phyloP scores from a whole-genome alignment of 2,797 vertebrate species.

The Prionace glauca region DNA sequence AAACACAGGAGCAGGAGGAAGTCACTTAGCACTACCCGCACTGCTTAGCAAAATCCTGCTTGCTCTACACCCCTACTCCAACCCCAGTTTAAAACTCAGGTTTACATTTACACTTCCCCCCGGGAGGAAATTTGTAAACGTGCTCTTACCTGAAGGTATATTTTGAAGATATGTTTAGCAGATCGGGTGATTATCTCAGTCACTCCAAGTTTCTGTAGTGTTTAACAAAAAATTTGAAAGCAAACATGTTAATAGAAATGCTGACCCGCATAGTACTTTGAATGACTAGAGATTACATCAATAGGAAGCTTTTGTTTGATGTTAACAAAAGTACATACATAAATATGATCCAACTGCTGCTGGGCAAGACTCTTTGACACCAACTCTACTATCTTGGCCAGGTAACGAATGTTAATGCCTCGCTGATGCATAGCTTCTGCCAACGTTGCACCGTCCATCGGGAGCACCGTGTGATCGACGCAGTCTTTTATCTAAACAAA shows the following conservation, averaged over 20 bases:
- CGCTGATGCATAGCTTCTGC: conserved; percentile 89
- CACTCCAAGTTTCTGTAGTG: conserved; percentile 84
- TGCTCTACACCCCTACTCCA: background rate
- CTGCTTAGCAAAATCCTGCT: background rate
- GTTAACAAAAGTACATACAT: conserved; percentile 62
- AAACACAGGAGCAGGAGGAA: background rate
- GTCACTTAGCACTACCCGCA: background rate
- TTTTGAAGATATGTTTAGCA: conserved; percentile 97
- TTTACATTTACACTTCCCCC: background rate
- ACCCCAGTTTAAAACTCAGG: background rate
- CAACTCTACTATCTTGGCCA: conserved; percentile 81
- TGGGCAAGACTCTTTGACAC: conserved; percentile 75
- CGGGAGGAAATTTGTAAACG: background rate
- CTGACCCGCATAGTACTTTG: background rate
- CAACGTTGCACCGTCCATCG: conserved; percentile 88
- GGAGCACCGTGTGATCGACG: conserved; percentile 83
- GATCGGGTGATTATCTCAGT: conserved; percentile 91
- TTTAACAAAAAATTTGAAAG: conserved; percentile 41
- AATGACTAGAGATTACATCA: background rate
- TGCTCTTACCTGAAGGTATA: conserved; percentile 83
- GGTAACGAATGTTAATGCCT: conserved; percentile 91
- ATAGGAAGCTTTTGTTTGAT: background rate
- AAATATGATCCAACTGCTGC: conserved; percentile 83
- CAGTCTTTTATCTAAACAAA: conserved; percentile 84
- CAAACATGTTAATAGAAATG: background rate